Percentiles rank a stretch among this genome's conserved stretches.
phyloP scores from a whole-genome alignment of 2,797 vertebrate genomes.

The Ceryle rudis region DNA sequence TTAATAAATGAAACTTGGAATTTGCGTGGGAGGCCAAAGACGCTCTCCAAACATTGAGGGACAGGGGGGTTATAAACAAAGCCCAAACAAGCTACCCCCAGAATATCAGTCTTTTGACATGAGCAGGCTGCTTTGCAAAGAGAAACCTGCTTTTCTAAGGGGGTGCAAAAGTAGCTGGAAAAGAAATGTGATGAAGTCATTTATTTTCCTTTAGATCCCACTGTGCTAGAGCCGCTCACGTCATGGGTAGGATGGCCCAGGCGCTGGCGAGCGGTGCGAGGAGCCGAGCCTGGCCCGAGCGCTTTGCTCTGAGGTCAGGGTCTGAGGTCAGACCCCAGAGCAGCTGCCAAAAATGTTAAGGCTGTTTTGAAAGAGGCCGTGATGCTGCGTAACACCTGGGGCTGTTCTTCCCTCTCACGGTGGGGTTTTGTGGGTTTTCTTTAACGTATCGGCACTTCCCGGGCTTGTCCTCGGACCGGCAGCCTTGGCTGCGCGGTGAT shows the following conservation, averaged over 20 bases:
- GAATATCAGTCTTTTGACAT: background rate
- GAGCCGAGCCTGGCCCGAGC: background rate
- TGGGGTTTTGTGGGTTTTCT: background rate
- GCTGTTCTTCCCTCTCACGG: background rate
- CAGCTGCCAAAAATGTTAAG: background rate
- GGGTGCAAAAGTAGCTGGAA: background rate
- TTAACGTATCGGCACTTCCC: too few species aligned
- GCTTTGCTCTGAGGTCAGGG: background rate
- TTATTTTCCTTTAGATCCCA: background rate
- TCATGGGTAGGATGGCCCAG: accelerated
- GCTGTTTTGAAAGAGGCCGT: background rate
- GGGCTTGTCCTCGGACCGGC: background rate
- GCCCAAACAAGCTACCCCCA: background rate
- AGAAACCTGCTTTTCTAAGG: background rate
- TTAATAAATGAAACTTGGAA: conserved; percentile 73
- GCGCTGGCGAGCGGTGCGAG: accelerated
- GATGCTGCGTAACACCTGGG: background rate
- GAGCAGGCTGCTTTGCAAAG: background rate
- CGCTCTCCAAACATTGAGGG: background rate
- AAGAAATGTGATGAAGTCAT: accelerated
- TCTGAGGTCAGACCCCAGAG: background rate
- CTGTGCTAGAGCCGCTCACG: background rate
- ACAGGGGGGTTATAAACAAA: background rate
- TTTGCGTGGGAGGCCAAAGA: conserved; percentile 55
- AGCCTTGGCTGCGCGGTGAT: background rate